Base-by-base conservation (phyloP, 2,797 vertebrate species). In the Calcarius lapponicus region DNA sequence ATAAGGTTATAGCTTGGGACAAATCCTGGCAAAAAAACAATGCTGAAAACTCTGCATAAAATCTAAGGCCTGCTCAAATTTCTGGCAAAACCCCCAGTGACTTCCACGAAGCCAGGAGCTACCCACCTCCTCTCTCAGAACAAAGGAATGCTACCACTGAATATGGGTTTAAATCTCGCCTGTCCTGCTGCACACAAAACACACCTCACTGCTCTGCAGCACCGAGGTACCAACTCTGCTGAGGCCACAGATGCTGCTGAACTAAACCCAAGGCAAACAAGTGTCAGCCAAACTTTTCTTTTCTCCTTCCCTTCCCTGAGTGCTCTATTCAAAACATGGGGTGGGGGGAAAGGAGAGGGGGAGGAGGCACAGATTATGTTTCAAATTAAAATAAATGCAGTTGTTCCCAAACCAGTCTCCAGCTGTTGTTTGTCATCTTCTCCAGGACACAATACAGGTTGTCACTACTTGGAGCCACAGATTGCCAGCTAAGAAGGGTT, bases 351-450 rank as follows among this genome's bases (percentile, higher is more conserved):
- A 78, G 21, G 20, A 58, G 72, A 93, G 38, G 45, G 43, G 78
- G 51, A 95, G 86, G 54, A 88, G 86, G 58, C 76, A 65, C 31
- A 91, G 91, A 90, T 96, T 95, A 86, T 53, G 45, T 96, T 97
- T 79, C 80, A 17, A 90, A 80, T 53, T 28, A 89, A 94, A 96
- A 96, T 86, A 96, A 92, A 91, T 36, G 75, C 43, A 43, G 89
- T 86, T 86, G 88, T 58, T 78, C 84, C 74, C 81, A 83, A 94
- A 82, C 12, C 78, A 76, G 69, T n/a, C 82, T 95, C 74, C 91
- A 95, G 90, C 78, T 95, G 88, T 72, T 62, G 40, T 90, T 86
- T 91, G 74, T 84, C 92, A 75, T 85, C 91, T 79, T 95, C 86
- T 89, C 3, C 2, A 65, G 93, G 73, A 80, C 76, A 83, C 74